phyloP scores from a whole-genome alignment of 2,113 vertebrate species.

The Cephalopholis sonnerati region DNA sequence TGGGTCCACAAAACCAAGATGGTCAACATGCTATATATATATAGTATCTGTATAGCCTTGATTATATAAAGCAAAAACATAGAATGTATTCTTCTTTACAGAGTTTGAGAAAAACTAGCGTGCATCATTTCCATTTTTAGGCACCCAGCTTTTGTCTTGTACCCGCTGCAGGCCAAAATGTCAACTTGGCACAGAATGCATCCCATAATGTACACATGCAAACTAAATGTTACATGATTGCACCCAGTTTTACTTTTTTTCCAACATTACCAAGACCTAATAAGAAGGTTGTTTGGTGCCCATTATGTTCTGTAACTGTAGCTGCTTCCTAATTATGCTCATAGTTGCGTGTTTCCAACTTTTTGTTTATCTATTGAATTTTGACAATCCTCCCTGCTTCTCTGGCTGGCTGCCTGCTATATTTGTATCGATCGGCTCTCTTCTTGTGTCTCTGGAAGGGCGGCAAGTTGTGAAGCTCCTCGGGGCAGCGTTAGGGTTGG shows the following conservation, averaged over 20 bases:
- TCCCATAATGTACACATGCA: not conserved
- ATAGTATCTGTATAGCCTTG: no score
- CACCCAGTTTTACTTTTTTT: not conserved
- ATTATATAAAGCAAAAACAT: not conserved
- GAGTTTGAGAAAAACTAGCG: not conserved
- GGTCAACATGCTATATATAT: no score
- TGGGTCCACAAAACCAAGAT: no score
- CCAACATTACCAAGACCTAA: not conserved
- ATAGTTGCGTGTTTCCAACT: slow-evolving; percentile 15
- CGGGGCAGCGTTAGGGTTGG: slow-evolving; percentile 29
- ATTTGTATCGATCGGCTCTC: slow-evolving; percentile 59
- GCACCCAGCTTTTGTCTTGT: not conserved
- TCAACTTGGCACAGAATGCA: not conserved
- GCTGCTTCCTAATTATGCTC: slow-evolving; percentile 22
- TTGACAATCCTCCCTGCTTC: slow-evolving; percentile 11
- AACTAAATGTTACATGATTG: not conserved
- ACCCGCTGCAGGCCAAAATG: not conserved
- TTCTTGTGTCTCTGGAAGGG: slow-evolving; percentile 50
- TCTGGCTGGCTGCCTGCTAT: slow-evolving; percentile 33
- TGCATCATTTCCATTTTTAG: not conserved
- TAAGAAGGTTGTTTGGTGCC: not conserved
- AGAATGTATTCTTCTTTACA: not conserved
- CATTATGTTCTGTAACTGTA: slow-evolving; percentile 20
- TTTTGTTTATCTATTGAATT: slow-evolving; percentile 49
- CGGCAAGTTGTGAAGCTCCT: slow-evolving; percentile 40